A percentile compares a stretch with the other conserved stretches of the same genome.
These are phyloP conservation scores for Laticauda laticaudata DNA, from an alignment of 2,113 vertebrate species.

Conservation along the genomic window DNA sequence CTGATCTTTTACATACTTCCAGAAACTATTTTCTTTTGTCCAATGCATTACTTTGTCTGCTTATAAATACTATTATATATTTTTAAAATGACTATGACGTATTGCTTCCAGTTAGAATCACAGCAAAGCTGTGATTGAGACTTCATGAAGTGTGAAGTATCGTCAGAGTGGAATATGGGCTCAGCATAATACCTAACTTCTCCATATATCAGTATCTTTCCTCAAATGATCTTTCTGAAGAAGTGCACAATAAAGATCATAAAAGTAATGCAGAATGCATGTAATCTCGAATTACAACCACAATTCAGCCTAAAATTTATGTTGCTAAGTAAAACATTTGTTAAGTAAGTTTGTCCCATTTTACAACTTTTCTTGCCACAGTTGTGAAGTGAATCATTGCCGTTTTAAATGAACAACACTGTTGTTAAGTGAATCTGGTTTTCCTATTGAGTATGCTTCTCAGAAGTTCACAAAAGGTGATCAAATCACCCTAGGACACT, in stretches of 20 bases:
- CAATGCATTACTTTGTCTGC: neutral
- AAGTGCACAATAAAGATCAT: neutral
- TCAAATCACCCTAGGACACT: too few species aligned
- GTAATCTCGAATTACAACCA: too few species aligned
- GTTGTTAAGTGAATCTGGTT: too few species aligned
- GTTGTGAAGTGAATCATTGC: too few species aligned
- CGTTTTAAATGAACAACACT: too few species aligned
- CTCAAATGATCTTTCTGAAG: neutral
- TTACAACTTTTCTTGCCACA: too few species aligned
- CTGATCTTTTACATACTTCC: neutral
- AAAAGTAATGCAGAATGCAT: neutral
- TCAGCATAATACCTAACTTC: neutral
- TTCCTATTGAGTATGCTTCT: too few species aligned
- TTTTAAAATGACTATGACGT: neutral
- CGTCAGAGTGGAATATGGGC: neutral
- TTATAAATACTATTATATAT: neutral
- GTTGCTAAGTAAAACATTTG: too few species aligned
- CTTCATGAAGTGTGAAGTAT: neutral
- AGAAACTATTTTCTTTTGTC: neutral
- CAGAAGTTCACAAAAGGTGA: too few species aligned
- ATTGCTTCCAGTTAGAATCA: neutral
- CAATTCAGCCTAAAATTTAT: too few species aligned
- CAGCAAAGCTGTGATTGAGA: neutral
- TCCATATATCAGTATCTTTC: neutral
- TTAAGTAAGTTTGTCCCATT: too few species aligned